Conservation (phyloP, 1,140 invertebrate genomes). For the Anthonomus grandis region DNA sequence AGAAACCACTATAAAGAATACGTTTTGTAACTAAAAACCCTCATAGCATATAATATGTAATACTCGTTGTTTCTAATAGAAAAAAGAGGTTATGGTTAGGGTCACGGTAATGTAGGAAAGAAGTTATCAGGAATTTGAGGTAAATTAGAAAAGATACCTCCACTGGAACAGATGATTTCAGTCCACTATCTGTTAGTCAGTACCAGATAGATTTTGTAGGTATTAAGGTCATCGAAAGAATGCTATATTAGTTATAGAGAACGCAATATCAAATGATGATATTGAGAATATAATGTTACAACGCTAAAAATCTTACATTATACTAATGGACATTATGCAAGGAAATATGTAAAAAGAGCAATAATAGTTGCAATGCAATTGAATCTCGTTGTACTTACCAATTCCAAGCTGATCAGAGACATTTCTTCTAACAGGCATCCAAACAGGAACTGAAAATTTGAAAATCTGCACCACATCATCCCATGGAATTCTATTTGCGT, state of each 20-base stretch:
- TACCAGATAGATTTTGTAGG: neutral
- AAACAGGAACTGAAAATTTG: conserved; percentile 16
- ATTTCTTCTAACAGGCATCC: conserved; percentile 26
- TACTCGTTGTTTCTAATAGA: too few relatives aligned
- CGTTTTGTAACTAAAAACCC: too few relatives aligned
- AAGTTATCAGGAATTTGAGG: neutral
- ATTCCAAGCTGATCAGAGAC: conserved; percentile 10
- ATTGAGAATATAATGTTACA: neutral
- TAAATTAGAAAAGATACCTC: neutral
- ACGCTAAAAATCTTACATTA: neutral
- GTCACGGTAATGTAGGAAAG: neutral
- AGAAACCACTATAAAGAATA: too few relatives aligned
- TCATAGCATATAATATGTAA: too few relatives aligned
- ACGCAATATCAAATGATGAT: neutral
- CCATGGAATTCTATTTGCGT: conserved; percentile 11
- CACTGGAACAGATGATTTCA: conserved; percentile 10
- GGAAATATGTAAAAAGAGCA: neutral
- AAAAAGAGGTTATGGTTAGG: too few relatives aligned
- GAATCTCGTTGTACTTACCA: conserved; percentile 5
- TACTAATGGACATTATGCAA: neutral
- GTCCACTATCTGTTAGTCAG: conserved; percentile 24
- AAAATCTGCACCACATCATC: conserved; percentile 8
- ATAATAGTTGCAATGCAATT: neutral
- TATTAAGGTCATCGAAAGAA: neutral
- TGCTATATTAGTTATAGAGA: neutral